Evolutionary conservation across 2,113 vertebrate genomes (phyloP).

Genomic region (Pterocles burchelli): DNA sequence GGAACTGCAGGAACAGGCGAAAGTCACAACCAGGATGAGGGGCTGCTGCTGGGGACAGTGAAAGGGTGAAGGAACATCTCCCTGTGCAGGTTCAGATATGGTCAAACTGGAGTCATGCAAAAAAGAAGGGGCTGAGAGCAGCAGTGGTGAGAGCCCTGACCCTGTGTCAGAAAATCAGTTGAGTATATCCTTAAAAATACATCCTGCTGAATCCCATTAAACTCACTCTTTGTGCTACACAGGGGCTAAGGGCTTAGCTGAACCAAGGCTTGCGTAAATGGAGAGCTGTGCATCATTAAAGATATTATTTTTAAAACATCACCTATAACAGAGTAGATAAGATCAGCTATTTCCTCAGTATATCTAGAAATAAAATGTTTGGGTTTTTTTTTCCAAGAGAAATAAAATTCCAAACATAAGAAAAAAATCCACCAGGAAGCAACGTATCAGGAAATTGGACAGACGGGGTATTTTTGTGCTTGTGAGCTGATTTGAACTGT

Average conservation of each 20-base stretch:
- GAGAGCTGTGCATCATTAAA: not conserved
- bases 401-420: not conserved
- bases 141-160: not conserved
- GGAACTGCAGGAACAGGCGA: not conserved
- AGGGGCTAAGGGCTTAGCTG: not conserved
- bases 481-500: not conserved
- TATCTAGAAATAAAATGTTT: not conserved
- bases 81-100: not conserved
- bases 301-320: not conserved
- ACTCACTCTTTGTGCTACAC: not conserved
- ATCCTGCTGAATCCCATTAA: not conserved
- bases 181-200: not conserved
- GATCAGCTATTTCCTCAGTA: slow-evolving; percentile 13
- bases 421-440: slow-evolving; percentile 9
- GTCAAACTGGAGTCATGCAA: not conserved
- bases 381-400: not conserved
- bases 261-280: not conserved
- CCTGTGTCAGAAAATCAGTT: not conserved
- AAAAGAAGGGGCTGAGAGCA: not conserved
- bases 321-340: slow-evolving; percentile 2
- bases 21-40: not conserved
- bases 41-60: not conserved
- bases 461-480: not conserved
- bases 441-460: not conserved
- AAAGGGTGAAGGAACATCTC: not conserved